Base-by-base conservation (phyloP, 2,113 vertebrate genomes). In the Pipra filicauda region DNA sequence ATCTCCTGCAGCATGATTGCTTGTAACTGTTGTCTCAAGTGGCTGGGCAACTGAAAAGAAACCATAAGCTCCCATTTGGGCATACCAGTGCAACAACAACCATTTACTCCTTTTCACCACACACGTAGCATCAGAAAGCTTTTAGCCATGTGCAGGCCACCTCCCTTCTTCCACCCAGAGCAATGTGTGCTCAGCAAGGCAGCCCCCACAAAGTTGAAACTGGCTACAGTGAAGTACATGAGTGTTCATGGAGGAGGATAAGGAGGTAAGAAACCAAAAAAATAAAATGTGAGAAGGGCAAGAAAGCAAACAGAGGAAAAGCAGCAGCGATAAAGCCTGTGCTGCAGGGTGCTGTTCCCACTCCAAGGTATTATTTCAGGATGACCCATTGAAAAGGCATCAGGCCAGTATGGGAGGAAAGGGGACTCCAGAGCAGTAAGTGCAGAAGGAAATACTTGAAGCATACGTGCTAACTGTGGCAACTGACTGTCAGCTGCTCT, bases 1-100 rank as follows among this genome's bases (percentile, higher is more conserved):
- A 51, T 15, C 12, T 37, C 33, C 58, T 74, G 64, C 14, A 83
- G 24, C 21, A 15, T 7, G 23, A 44, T 18, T 43, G 15, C 43
- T 84, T 3, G 0, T 11, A 73, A 20, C 26, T 5, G 7, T 12
- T 46, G 24, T 37, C 26, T 61, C 7, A 0, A 80, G 44, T 8
- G 54, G 8, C 27, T 57, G 54, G 31, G 26, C 31, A 69, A 10
- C 12, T 31, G 46, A 28, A 72, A 44, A 11, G 23, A 46, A 84
- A 64, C 30, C 15, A 11, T 12, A 72, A 76, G 6, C 7, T 65
- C 41, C 44, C 21, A 41, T 4, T 13, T 27, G 48, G 15, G 33
- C 33, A 48, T 18, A 55, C 4, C 24, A 27, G 2, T 8, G 10
- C 41, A 66, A 23, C 20, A 80, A 19, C 16, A 76, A 13, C 27